These are phyloP conservation scores for Clusia tigrina DNA, from an alignment of 2,888 invertebrate genomes.

Conservation along the genomic window DNA sequence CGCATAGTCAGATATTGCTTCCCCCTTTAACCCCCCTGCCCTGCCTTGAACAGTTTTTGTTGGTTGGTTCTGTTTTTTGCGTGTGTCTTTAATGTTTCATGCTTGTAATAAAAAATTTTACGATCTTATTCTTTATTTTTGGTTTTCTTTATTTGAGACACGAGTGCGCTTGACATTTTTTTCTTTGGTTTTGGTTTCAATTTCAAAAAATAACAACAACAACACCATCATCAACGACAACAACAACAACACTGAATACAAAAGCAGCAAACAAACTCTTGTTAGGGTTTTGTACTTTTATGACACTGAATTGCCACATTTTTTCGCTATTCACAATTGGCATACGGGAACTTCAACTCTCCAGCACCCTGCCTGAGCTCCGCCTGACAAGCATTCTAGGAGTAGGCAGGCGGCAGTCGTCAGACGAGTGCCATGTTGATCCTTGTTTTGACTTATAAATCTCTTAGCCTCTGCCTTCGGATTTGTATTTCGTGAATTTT, in stretches of 20 bases:
- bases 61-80: neutral
- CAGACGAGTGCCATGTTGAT: neutral
- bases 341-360: neutral
- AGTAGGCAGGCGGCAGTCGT: neutral
- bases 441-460: neutral
- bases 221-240: too few relatives aligned
- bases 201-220: conserved; percentile 7
- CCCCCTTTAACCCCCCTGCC: neutral
- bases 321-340: neutral
- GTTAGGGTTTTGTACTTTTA: neutral
- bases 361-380: neutral
- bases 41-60: too few relatives aligned
- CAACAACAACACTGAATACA: neutral
- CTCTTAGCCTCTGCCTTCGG: neutral
- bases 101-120: conserved; percentile 7
- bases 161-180: conserved; percentile 5
- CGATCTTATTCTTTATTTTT: conserved; percentile 8
- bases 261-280: neutral
- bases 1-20: neutral
- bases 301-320: conserved; percentile 6
- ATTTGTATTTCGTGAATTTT: neutral
- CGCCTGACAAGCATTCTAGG: too few relatives aligned
- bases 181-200: conserved; percentile 13
- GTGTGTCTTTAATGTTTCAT: conserved; percentile 3
- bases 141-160: neutral